Evolutionary conservation across 92 coral and sea anemone species (phyloP).

Genomic region (Porites divaricata): DNA sequence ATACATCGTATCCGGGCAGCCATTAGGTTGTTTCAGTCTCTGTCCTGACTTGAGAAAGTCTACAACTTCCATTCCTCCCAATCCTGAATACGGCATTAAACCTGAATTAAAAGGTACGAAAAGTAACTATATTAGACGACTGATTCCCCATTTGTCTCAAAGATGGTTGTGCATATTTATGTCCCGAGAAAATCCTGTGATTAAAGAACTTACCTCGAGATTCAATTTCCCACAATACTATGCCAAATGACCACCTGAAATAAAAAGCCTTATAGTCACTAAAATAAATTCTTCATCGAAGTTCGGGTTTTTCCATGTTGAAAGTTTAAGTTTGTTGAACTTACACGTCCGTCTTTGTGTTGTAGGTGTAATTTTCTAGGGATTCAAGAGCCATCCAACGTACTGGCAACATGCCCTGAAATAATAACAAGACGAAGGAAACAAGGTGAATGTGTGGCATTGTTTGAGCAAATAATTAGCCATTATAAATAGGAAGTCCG

Average conservation of each 20-base stretch:
- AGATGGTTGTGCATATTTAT: no score
- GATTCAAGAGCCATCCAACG: constrained; percentile 89
- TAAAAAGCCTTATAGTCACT: neutral
- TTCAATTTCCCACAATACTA: constrained; percentile 18
- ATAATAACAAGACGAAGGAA: neutral
- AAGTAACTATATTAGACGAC: no score
- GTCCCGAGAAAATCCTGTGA: no score
- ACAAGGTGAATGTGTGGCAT: no score
- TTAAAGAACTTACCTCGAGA: neutral
- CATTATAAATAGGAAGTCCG: no score
- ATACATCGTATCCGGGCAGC: neutral
- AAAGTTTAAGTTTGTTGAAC: constrained; percentile 11
- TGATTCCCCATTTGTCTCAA: no score
- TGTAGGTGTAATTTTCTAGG: constrained; percentile 64
- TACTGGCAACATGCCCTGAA: constrained; percentile 74
- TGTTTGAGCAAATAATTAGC: no score
- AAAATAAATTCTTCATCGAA: no score
- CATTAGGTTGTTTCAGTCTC: neutral
- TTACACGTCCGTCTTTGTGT: constrained; percentile 74
- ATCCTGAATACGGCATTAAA: neutral
- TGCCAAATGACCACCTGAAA: constrained; percentile 18
- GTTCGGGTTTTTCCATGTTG: no score
- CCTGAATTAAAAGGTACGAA: neutral
- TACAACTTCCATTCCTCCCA: neutral
- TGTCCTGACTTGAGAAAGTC: neutral